Percentiles rank a stretch among this genome's conserved stretches.
Conservation (phyloP, 2,113 vertebrate species). For the Micromys minutus region DNA sequence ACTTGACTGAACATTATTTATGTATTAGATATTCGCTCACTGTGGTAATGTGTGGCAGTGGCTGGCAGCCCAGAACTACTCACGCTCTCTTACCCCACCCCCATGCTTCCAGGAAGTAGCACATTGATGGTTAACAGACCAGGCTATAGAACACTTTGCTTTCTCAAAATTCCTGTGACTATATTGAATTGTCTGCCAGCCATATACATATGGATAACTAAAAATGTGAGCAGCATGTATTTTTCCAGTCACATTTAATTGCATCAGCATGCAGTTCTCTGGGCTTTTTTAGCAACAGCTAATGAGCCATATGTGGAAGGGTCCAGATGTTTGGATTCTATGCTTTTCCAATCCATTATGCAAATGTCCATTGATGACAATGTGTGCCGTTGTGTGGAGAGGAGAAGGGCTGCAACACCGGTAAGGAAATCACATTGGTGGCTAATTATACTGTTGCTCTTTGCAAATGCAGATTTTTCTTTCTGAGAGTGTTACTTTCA, state of each 20-base stretch:
- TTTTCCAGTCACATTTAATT: conserved; percentile 73
- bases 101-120: conserved; percentile 66
- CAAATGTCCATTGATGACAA: conserved; percentile 16
- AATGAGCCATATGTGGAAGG: conserved; percentile 47
- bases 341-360: conserved; percentile 57
- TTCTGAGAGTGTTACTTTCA: conserved; percentile 48
- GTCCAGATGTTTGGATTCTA: conserved; percentile 55
- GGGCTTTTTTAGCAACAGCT: conserved; percentile 45
- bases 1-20: conserved; percentile 39
- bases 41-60: conserved; percentile 28
- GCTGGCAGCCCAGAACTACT: conserved; percentile 40
- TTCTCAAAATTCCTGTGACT: conserved; percentile 54
- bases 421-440: conserved; percentile 35
- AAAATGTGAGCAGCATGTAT: conserved; percentile 66
- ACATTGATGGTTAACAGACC: conserved; percentile 67
- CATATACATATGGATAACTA: conserved; percentile 57
- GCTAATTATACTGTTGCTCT: conserved; percentile 33
- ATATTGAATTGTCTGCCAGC: conserved; percentile 59
- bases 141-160: conserved; percentile 66
- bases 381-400: not conserved
- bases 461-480: conserved; percentile 54
- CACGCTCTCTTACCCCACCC: not conserved
- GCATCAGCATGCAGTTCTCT: conserved; percentile 42
- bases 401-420: not conserved
- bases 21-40: conserved; percentile 23